Percentiles rank a stretch among this genome's conserved stretches.
Evolutionary conservation across 2,888 invertebrate species (phyloP).

Genomic region (Pasiphila rectangulata): DNA sequence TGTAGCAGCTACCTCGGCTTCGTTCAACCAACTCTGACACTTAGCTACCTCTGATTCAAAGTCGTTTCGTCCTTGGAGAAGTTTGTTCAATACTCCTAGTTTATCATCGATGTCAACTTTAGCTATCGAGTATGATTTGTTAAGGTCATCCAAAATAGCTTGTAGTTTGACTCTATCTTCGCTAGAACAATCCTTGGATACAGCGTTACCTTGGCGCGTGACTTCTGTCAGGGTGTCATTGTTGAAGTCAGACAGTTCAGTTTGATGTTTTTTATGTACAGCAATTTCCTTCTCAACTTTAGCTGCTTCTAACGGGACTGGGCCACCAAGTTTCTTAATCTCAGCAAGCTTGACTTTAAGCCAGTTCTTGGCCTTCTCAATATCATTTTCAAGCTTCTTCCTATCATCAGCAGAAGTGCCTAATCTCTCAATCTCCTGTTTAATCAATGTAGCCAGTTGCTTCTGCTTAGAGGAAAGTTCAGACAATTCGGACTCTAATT

Average conservation of each 20-base stretch:
- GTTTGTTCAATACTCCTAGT: slow-evolving; percentile 85
- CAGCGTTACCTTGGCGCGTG: slow-evolving; percentile 86
- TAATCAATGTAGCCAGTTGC: slow-evolving; percentile 85
- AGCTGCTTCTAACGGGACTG: slow-evolving; percentile 88
- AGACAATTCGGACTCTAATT: slow-evolving; percentile 86
- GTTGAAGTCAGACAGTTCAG: slow-evolving; percentile 88
- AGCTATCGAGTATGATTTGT: slow-evolving; percentile 85
- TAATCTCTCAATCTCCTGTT: slow-evolving; percentile 87
- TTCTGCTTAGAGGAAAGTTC: slow-evolving; percentile 88
- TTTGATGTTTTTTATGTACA: slow-evolving; percentile 87
- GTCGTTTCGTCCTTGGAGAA: slow-evolving; percentile 87
- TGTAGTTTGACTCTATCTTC: slow-evolving; percentile 84
- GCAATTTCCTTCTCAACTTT: slow-evolving; percentile 92
- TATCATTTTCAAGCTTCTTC: slow-evolving; percentile 87
- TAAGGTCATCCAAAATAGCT: slow-evolving; percentile 84
- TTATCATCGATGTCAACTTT: slow-evolving; percentile 88
- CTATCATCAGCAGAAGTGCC: slow-evolving; percentile 86
- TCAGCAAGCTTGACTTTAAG: slow-evolving; percentile 88
- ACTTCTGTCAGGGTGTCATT: slow-evolving; percentile 88
- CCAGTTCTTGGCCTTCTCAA: slow-evolving; percentile 91
- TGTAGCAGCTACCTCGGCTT: slow-evolving; percentile 92
- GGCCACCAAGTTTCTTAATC: slow-evolving; percentile 87
- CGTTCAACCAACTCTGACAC: slow-evolving; percentile 93
- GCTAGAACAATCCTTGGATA: slow-evolving; percentile 91
- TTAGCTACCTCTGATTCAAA: slow-evolving; percentile 91